phyloP scores from a whole-genome alignment of 2,797 vertebrate species.

The Moxostoma hubbsi region DNA sequence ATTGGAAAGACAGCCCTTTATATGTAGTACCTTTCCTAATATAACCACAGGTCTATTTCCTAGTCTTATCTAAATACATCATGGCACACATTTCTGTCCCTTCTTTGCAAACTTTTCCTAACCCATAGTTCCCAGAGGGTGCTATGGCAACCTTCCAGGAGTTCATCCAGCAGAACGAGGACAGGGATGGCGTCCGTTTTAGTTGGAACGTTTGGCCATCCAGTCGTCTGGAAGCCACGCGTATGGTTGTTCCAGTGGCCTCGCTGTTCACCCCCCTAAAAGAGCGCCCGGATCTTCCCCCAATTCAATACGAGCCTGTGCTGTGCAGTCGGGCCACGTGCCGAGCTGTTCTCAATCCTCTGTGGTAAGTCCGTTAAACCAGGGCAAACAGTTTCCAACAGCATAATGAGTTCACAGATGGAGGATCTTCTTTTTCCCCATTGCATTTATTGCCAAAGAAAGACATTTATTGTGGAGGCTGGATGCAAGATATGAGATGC shows the following conservation, averaged over 20 bases:
- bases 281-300: constrained; percentile 91
- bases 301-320: constrained; percentile 96
- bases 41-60: background rate
- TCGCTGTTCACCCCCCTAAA: constrained; percentile 90
- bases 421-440: constrained; percentile 1
- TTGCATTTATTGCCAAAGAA: background rate
- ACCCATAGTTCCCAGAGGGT: constrained; percentile 51
- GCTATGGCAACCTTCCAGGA: constrained; percentile 95
- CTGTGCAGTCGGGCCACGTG: constrained; percentile 95
- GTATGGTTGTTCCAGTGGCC: constrained; percentile 95
- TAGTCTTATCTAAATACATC: background rate
- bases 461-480: too few species aligned
- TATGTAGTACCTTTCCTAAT: background rate
- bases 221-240: constrained; percentile 92
- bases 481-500: too few species aligned
- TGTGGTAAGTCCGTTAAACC: constrained; percentile 81
- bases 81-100: background rate
- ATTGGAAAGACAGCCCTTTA: background rate
- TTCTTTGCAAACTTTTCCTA: background rate
- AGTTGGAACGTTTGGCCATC: constrained; percentile 99
- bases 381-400: constrained; percentile 3
- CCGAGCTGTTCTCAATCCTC: constrained; percentile 92
- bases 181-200: constrained; percentile 93
- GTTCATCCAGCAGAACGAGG: constrained; percentile 96
- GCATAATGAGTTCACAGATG: constrained; percentile 11